Evolutionary conservation across 1,140 invertebrate genomes (phyloP), one percentile per base, ranked within the genome.

Genomic region (Conus ventricosus): DNA sequence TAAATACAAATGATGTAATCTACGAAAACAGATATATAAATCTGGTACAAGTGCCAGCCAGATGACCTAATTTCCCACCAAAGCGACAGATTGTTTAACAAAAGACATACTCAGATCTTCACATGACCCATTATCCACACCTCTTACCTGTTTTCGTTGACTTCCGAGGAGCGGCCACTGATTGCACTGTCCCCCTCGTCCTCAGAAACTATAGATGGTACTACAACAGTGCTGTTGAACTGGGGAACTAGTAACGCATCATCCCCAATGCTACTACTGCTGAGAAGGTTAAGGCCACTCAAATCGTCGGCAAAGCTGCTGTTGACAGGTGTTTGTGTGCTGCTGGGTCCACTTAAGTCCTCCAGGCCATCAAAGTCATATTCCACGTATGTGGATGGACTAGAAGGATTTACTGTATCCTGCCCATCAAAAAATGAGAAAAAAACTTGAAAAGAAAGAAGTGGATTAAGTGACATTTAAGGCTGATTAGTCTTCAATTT

Each of bases 141-240:
- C 57, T 57, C 57, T 84, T 63, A 90, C 89, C 91, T 91, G 71
- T 89, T 91, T 76, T 91, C 91, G 87, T 91, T 92, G 67, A 92
- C 80, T 87, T 92, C 91, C 53, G 91, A 92, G 23, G 91, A 91
- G 75, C 89, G 89, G 11, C 89, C 90, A 87, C 91, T 92, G 67
- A 92, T 87, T 27, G 89, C 89, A 60, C 91, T 92, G 82, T 92
- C 91, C 27, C 82, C 88, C 60, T 92, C 91, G 88, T 92, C 91
- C 78, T 92, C 91, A 23, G 91, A 92, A 25, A 76, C 67, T 15
- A 75, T 54, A 17, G 81, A 84, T n/a, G 89, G 81, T 39, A 25
- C 81, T 54, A 87, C 13, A 20, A 71, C 51, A 53, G 85, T 54
- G 67, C 67, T 80, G 85, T 63, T 71, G 75, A 76, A 75, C 63